Conservation (phyloP, 2,888 invertebrate genomes). For the Dexiosoma caninum region DNA sequence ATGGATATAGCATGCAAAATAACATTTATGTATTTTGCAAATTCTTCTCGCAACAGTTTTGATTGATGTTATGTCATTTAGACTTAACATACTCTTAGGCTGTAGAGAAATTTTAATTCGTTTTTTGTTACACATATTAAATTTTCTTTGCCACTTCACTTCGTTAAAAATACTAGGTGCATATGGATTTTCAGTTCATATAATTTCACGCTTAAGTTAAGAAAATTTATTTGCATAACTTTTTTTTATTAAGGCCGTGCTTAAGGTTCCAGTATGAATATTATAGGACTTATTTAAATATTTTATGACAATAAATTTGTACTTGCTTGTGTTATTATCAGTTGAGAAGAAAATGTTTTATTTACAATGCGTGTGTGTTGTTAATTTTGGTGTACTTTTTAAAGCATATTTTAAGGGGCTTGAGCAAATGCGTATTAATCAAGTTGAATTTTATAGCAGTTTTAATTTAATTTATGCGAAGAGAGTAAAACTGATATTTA, state of each 20-base stretch:
- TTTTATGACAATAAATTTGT: not conserved
- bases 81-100: constrained; percentile 1
- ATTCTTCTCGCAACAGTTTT: not conserved
- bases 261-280: not conserved
- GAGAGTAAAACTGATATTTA: not conserved
- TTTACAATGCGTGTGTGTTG: not conserved
- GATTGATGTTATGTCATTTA: not conserved
- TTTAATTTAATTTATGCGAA: not conserved
- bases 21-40: not conserved
- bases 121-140: not conserved
- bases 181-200: not conserved
- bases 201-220: not conserved
- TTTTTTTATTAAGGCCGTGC: not conserved
- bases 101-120: not conserved
- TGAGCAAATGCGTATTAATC: not conserved
- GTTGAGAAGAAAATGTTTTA: not conserved
- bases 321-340: not conserved
- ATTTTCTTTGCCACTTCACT: not conserved
- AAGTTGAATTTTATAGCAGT: not conserved
- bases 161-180: not conserved
- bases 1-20: too few relatives aligned
- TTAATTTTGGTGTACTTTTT: not conserved
- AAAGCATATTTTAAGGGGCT: not conserved
- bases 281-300: not conserved
- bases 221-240: not conserved